Evolutionary conservation across 2,113 vertebrate genomes (phyloP).

Genomic region (Cryptomyrus ogoouensis): DNA sequence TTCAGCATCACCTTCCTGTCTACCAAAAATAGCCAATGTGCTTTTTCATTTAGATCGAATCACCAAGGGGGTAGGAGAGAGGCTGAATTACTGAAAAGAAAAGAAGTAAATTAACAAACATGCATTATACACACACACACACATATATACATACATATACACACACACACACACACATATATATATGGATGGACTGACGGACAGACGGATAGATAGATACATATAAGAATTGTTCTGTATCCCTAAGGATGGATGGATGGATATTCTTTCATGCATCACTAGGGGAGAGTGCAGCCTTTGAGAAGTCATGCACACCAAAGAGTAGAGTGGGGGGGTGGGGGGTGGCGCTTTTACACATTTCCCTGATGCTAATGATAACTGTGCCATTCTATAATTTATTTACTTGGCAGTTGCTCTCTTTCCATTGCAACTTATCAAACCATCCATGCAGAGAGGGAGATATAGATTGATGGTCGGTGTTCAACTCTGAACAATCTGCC

Average conservation of each 20-base stretch:
- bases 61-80: neutral
- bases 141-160: neutral
- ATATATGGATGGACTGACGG: too few species aligned
- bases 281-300: neutral
- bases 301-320: neutral
- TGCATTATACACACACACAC: neutral
- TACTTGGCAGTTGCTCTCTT: neutral
- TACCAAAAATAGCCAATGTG: neutral
- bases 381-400: neutral
- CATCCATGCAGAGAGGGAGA: neutral
- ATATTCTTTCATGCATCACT: neutral
- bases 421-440: neutral
- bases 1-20: neutral
- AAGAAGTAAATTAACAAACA: neutral
- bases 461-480: neutral
- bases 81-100: neutral
- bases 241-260: neutral
- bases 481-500: neutral
- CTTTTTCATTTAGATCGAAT: neutral
- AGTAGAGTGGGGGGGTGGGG: neutral
- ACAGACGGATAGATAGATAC: neutral
- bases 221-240: neutral
- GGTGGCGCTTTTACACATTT: neutral
- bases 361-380: constrained; percentile 3
- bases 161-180: neutral